Evolutionary conservation across 1,140 invertebrate genomes (phyloP).

Genomic region (Pachypsylla venusta): DNA sequence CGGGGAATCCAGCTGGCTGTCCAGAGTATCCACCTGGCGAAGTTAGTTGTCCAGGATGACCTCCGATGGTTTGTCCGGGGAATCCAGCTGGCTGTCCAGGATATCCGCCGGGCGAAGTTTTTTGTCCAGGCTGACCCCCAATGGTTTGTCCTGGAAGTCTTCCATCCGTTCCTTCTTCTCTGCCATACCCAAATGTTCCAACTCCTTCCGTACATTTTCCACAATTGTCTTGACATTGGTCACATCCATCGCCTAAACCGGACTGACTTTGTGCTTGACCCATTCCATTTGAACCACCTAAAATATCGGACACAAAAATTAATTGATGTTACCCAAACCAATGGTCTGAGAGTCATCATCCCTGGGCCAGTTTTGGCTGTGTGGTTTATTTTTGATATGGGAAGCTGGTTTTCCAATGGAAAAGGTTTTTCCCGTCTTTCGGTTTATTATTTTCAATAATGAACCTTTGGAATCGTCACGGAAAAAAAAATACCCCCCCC

Average conservation of each 20-base stretch:
- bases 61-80: not conserved
- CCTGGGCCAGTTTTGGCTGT: too few relatives aligned
- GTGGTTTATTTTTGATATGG: too few relatives aligned
- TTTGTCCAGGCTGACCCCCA: conserved; percentile 18
- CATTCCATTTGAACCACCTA: conserved; percentile 93
- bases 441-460: too few relatives aligned
- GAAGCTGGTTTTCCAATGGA: too few relatives aligned
- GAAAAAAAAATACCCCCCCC: too few relatives aligned
- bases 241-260: conserved; percentile 30
- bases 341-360: too few relatives aligned
- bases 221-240: conserved; percentile 27
- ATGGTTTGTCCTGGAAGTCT: conserved; percentile 17
- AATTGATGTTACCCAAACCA: too few relatives aligned
- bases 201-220: conserved; percentile 7
- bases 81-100: conserved; percentile 14
- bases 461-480: too few relatives aligned
- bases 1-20: too few relatives aligned
- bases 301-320: too few relatives aligned
- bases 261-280: conserved; percentile 80
- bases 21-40: conserved; percentile 17
- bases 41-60: conserved; percentile 5
- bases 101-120: conserved; percentile 17
- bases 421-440: too few relatives aligned
- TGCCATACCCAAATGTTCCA: conserved; percentile 12
- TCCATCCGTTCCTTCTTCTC: conserved; percentile 11